Percentiles rank a stretch among this genome's conserved stretches.
phyloP scores from a whole-genome alignment of 1,140 invertebrate genomes.

The Gyrodactylus bullatarudis region DNA sequence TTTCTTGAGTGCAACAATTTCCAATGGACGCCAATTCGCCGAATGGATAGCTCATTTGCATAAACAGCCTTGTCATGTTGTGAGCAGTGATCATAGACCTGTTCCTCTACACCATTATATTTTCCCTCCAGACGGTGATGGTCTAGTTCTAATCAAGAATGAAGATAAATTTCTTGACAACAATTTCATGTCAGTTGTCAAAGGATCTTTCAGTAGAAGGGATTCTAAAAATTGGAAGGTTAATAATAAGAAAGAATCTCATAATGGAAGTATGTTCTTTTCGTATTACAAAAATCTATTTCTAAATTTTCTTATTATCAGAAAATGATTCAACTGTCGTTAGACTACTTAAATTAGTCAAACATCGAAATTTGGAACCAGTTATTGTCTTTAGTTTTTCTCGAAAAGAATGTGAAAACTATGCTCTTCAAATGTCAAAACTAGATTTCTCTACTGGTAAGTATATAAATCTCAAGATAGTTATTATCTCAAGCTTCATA shows the following conservation, averaged over 20 bases:
- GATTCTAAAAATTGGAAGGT: background rate
- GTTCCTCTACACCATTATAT: conserved; percentile 90
- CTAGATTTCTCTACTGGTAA: conserved; percentile 40
- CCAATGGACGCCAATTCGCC: conserved; percentile 78
- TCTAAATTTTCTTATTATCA: too few relatives aligned
- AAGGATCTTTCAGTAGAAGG: background rate
- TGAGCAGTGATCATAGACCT: conserved; percentile 88
- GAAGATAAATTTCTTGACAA: conserved; percentile 16
- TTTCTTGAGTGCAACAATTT: conserved; percentile 92
- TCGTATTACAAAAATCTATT: too few relatives aligned
- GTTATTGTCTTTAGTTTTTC: conserved; percentile 97
- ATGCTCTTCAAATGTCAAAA: conserved; percentile 76
- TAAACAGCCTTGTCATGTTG: conserved; percentile 70
- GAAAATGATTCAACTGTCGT: conserved; percentile 3
- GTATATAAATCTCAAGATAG: background rate
- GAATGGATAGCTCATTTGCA: conserved; percentile 93
- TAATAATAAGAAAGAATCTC: too few relatives aligned
- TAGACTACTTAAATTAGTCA: conserved; percentile 1
- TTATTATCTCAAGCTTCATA: conserved; percentile 27
- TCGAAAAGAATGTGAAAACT: conserved; percentile 85
- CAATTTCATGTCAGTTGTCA: conserved; percentile 1
- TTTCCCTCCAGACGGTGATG: conserved; percentile 66
- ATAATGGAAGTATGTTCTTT: too few relatives aligned
- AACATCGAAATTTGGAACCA: conserved; percentile 35
- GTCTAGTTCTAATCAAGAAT: conserved; percentile 73